phyloP scores from a whole-genome alignment of 2,888 invertebrate genomes.

The Helobdella robusta region DNA sequence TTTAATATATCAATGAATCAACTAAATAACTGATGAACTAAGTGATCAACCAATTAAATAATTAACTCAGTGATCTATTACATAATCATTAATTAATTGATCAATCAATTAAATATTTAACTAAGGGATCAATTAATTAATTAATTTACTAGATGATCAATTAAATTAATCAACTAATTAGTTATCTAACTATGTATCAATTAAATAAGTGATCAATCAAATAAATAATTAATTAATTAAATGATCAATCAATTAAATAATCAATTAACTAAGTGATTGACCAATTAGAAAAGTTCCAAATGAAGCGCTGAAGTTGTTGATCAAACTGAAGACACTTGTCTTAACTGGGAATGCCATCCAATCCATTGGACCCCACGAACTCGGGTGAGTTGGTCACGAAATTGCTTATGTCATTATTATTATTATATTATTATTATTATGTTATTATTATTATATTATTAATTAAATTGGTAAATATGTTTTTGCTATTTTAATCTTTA shows the following conservation, averaged over 20 bases:
- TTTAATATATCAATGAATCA: background rate
- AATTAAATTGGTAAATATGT: no score
- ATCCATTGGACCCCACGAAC: slow-evolving; percentile 2
- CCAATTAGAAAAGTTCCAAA: slow-evolving; percentile 27
- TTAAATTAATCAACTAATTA: background rate
- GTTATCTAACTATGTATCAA: background rate
- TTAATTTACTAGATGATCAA: background rate
- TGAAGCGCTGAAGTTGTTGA: slow-evolving; percentile 30
- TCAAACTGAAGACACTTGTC: slow-evolving; percentile 30
- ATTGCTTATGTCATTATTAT: no score
- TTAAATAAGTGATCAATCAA: background rate
- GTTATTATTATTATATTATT: no score
- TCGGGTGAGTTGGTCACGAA: background rate
- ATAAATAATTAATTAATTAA: background rate
- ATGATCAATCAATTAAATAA: background rate
- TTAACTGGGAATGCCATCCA: slow-evolving; percentile 32
- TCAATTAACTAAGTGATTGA: background rate
- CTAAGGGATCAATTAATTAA: background rate
- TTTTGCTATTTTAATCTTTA: no score
- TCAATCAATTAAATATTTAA: background rate
- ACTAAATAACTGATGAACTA: background rate
- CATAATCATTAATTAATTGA: background rate
- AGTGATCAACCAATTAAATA: background rate
- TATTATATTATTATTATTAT: no score
- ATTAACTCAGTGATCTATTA: no score